Evolutionary conservation across 35 echinoderm and acorn worm species (phyloP), one percentile per base, ranked within the genome.

Genomic region (Heliocidaris erythrogramma): DNA sequence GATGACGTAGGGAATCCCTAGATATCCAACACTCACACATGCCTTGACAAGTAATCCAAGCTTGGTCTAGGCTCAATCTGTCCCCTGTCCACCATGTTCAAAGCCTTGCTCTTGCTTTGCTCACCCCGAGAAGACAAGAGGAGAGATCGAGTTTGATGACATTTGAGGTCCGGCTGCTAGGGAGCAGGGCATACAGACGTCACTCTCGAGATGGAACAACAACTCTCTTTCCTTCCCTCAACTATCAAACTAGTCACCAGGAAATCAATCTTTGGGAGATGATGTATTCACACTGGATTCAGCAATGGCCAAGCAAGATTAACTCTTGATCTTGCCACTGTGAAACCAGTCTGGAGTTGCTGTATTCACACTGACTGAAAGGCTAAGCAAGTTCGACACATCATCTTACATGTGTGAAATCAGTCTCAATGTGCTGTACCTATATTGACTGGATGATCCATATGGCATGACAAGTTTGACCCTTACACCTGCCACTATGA

Each of bases 31-130:
- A 78, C 65, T 78, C 65, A 78, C 65, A 78, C 65, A 78, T 78
- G 65, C 65, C 65, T 78, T n/a, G 65, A 78, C 65, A n/a, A n/a
- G 65, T 78, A 78, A 78, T 78, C 65, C 65, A 78, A 78, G 65
- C 18, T 78, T 78, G 65, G 65, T 78, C 65, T 78, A n/a, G 65
- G 18, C 27, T n/a, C 65, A 27, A 78, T 27, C 65, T 78, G 18
- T 18, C 65, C 65, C 65, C 65, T 78, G 21, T 78, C 65, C 65
- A 78, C 65, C 65, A 78, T 78, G 18, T 78, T 78, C 65, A 78
- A 78, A 78, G 65, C 65, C 18, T 78, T 78, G 52, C 52, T 56
- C 52, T 56, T 56, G 65, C 65, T 78, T 78, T 78, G 65, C 65
- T n/a, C 65, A 27, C 35, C 65, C 17, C 4, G 21, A 78, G 27